A percentile compares a stretch with the other conserved stretches of the same genome.
These are phyloP conservation scores for Mellivora capensis DNA, from an alignment of 2,113 vertebrate genomes.

Conservation along the genomic window DNA sequence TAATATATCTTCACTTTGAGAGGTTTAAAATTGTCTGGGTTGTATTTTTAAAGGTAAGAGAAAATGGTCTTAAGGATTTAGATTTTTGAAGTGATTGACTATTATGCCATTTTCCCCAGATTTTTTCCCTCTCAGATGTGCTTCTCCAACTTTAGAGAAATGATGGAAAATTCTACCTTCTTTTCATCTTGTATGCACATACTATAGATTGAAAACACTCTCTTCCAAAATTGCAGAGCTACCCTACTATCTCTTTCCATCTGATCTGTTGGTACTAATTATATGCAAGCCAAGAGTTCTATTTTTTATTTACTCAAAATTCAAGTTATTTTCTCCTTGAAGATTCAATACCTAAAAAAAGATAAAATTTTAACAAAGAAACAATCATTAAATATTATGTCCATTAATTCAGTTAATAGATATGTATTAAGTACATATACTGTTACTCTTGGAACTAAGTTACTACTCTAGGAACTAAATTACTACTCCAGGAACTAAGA, in stretches of 20 bases:
- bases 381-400: neutral
- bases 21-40: neutral
- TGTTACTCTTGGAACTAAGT: neutral
- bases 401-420: neutral
- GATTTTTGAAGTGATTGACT: neutral
- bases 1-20: neutral
- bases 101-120: neutral
- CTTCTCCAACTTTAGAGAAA: neutral
- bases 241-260: neutral
- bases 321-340: neutral
- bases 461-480: neutral
- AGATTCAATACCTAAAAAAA: neutral
- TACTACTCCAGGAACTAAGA: neutral
- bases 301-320: neutral
- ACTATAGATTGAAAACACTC: neutral
- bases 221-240: neutral
- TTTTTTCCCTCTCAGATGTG: neutral
- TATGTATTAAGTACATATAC: neutral
- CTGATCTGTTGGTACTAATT: neutral
- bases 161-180: neutral
- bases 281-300: neutral
- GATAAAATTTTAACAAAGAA: neutral
- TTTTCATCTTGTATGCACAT: neutral
- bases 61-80: neutral
- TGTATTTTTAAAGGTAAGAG: neutral